phyloP scores from a whole-genome alignment of 2,888 invertebrate species.

The Orchesella flavescens region DNA sequence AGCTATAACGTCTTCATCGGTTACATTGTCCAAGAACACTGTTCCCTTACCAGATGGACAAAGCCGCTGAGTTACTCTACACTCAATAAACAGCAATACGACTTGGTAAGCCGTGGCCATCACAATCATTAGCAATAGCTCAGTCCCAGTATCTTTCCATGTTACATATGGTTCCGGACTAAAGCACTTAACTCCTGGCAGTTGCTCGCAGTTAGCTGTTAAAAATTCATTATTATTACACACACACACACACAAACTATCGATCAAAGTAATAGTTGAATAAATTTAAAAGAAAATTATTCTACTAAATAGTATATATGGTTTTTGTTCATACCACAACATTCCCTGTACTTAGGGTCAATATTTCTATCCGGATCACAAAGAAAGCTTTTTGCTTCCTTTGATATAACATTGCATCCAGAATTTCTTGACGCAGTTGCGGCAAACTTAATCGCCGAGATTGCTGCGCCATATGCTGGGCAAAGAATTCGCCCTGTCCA shows the following conservation, averaged over 20 bases:
- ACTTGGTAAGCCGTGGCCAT: slow-evolving; percentile 1
- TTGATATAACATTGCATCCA: too few species aligned
- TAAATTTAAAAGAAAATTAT: background rate
- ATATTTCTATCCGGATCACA: too few species aligned
- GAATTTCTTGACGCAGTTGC: background rate
- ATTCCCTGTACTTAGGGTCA: slow-evolving; percentile 25
- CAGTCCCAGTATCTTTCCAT: slow-evolving; percentile 37
- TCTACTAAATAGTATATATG: too few species aligned
- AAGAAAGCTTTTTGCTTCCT: too few species aligned
- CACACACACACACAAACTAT: too few species aligned
- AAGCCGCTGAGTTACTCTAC: slow-evolving; percentile 6
- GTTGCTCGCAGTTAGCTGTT: slow-evolving; percentile 59
- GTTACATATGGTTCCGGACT: slow-evolving; percentile 60
- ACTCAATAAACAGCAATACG: slow-evolving; percentile 35
- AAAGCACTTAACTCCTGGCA: slow-evolving; percentile 51
- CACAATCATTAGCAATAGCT: background rate
- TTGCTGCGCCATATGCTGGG: too few species aligned
- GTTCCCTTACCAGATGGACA: background rate
- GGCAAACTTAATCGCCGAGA: background rate
- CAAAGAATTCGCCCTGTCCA: too few species aligned
- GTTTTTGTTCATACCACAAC: slow-evolving; percentile 69
- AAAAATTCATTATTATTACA: too few species aligned
- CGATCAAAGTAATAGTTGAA: too few species aligned
- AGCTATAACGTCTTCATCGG: slow-evolving; percentile 12
- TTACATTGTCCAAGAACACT: background rate